Base-by-base conservation (phyloP, 2,888 invertebrate species). In the Perithous albicinctus region DNA sequence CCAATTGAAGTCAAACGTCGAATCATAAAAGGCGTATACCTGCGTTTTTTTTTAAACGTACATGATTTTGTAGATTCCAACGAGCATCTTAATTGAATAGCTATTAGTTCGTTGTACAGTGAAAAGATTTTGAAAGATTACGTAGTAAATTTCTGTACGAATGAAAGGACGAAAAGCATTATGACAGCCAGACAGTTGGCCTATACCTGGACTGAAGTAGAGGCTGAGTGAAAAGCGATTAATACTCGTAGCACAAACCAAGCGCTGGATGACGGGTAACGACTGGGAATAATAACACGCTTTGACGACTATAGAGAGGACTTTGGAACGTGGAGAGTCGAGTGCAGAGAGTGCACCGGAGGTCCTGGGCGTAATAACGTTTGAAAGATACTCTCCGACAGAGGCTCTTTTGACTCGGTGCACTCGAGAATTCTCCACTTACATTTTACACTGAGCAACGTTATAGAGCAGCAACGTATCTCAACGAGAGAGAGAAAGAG, bases 401-500 rank as follows among this genome's bases (percentile, higher is more conserved):
- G 70, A 66, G 32, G 48, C 66, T 69, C 81, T 78, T 41, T 69
- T 78, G 74, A 82, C 70, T 78, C 69, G 51, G n/a, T 56, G 67
- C 38, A n/a, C 56, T 56, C 69, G 29, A 29, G 38, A 78, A 75
- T 51, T 51, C 64, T 78, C 51, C 70, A 78, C 78, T 75, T 51
- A 64, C 35, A 56, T 23, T 74, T 64, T 41, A n/a, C 74, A 67
- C 15, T 43, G 56, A 32, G 20, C n/a, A 29, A 63, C 23, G 2
- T 29, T 64, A 38, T 1, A 35, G 18, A 18, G 41, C n/a, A 10
- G 23, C n/a, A 66, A 72, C 72, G 35, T 23, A 63, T 74, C 38
- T 29, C 18, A n/a, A n/a, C 41, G 63, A 43, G 63, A 63, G 63
- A 73, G 56, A 32, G 73, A 73, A n/a, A n/a, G n/a, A n/a, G n/a